Evolutionary conservation across 2,888 invertebrate species (phyloP), one percentile per base, ranked within the genome.

Genomic region (Leptinotarsa haldemani): DNA sequence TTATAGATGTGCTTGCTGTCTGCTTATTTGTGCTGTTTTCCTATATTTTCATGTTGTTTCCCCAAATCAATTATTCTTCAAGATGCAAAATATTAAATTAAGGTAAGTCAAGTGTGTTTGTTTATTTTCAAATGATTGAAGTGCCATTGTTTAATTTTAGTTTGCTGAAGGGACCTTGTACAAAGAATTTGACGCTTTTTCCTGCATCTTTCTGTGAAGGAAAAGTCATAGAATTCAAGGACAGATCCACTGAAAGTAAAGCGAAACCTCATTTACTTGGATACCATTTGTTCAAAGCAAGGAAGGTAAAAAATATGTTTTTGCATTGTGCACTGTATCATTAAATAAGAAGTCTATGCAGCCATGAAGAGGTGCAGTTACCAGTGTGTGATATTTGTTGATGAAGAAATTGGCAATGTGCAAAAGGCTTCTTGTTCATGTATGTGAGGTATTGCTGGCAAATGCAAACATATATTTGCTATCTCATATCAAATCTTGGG

Each of bases 251-350:
- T 20, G 52, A 53, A 53, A 18, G 52, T 52, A 52, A 52, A 52
- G 52, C 9, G 52, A 53, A 53, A 53, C 20, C 52, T 53, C 52
- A 20, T 53, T n/a, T 53, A 53, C 52, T 20, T 53, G 20, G 52
- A 53, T 53, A 53, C 9, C 52, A 18, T 53, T 53, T 53, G 20
- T 53, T 53, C 52, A 53, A 53, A 18, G n/a, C n/a, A 52, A 52
- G 52, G 52, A 52, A 52, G 52, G 52, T 52, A n/a, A 52, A 52
- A 52, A n/a, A 52, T n/a, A n/a, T 52, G n/a, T 18, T 52, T 52
- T 52, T 52, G n/a, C 52, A 52, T 52, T 52, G 18, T 52, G 52
- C 52, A 52, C 52, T n/a, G 18, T 16, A 52, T 52, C 52, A 52
- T n/a, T 52, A 52, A 22, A 22, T 22, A 22, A 53, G 53, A 53